Base-by-base conservation (phyloP, 2,888 invertebrate species). In the Malthinus seriepunctatus region DNA sequence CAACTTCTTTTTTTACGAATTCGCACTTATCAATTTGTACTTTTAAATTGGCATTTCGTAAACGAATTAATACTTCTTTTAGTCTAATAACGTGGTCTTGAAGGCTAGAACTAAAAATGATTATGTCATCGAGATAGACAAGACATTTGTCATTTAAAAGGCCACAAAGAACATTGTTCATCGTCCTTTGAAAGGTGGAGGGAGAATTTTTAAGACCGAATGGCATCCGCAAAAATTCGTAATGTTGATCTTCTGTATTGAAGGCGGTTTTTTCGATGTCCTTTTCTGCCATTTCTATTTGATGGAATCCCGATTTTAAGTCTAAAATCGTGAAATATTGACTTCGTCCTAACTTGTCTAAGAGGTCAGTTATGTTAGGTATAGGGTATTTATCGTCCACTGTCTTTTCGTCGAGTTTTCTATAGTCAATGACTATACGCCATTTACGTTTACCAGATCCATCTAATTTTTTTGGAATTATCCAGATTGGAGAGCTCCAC, bases 291-390 rank as follows among this genome's bases (percentile, higher is more conserved):
- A 73, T 55, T 7, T 64, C 65, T 3, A 73, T 69, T 49, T 73
- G 71, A 44, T 67, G 67, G 34, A 68, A 73, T 1, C 71, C 73
- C 23, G 63, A 63, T 1, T 70, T 67, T 7, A 72, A 47, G 47
- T 74, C 71, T 0, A 73, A 42, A 0, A 62, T 66, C 0, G 68
- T 65, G 51, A 74, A 73, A 48, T 67, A 71, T 8, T 64, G 46
- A 42, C 62, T 62, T 37, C 65, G 49, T 3, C 71, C 71, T 12
- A 71, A 35, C 51, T 67, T 63, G 32, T 72, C 68, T 15, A 73
- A 48, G 9, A 70, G 66, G 6, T 71, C 69, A 2, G 57, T 55
- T 5, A 73, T 68, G 32, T 68, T 64, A 0, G 70, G 68, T 8
- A 51, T 3, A n/a, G 51, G 51, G 32, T 37, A 56, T 32, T 23